Base-by-base conservation (phyloP, 2,888 invertebrate species). In the Hydropsyche betteni region DNA sequence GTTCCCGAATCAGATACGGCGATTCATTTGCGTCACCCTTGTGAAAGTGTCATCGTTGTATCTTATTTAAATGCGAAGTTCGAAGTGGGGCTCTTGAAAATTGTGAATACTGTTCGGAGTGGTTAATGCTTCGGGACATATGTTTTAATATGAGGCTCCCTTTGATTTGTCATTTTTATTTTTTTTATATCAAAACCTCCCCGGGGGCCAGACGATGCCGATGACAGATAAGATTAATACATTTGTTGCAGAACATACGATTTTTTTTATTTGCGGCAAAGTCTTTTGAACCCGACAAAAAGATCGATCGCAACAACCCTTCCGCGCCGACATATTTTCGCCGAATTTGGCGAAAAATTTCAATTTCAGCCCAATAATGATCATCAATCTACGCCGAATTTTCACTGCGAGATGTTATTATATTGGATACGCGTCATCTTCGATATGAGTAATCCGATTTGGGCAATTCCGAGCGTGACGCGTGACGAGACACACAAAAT, bases 191-290 rank as follows among this genome's bases (percentile, higher is more conserved):
- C 72, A 12, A 12, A 34, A 12, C 64, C 51, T 38, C 36, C 64
- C 74, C 12, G 44, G 33, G 36, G 74, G 68, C 44, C 34, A 68
- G 64, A 68, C 38, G 68, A 38, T 69, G 74, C n/a, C 44, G 74
- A 74, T 74, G 74, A 69, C 74, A 74, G 74, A 74, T 74, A 74
- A 74, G 69, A 74, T 55, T 74, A 74, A 74, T 74, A 69, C 69
- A 69, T 74, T 44, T 69, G 51, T 68, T 69, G 14, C 51, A 33
- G 51, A 33, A 74, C 24, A 69, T 68, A 69, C 55, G 10, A 8
- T 44, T 44, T 44, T 44, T 44, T 44, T 44, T 44, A 44, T 44
- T n/a, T 55, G 69, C 74, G 69, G 74, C n/a, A 16, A 68, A 69
- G 58, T 72, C 72, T 58, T 55, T 55, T 64, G 12, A 64, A 44